Conservation (phyloP, 2,113 vertebrate genomes). For the Psilopsiagon aurifrons region DNA sequence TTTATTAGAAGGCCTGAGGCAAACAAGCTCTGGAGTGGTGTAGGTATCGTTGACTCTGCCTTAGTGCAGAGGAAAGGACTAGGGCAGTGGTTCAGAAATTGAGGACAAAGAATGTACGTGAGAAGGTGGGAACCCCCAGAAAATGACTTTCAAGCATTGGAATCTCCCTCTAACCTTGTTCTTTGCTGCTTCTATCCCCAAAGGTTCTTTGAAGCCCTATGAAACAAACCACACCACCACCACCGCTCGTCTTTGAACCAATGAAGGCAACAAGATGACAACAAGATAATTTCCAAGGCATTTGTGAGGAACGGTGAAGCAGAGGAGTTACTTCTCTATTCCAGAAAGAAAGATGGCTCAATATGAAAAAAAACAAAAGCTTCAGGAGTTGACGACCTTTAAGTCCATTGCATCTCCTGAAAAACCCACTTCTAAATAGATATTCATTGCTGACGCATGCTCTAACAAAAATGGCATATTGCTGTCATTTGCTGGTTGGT, state of each 20-base stretch:
- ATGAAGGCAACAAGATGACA: background rate
- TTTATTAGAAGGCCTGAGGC: conserved; percentile 31
- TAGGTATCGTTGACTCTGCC: background rate
- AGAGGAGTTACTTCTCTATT: background rate
- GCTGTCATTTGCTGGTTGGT: conserved; percentile 48
- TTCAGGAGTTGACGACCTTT: background rate
- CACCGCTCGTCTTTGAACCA: background rate
- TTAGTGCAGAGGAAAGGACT: background rate
- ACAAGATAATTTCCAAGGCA: background rate
- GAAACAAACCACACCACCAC: background rate
- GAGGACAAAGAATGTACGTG: background rate
- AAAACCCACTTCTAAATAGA: conserved; percentile 39
- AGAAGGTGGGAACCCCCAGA: background rate
- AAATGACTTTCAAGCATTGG: background rate
- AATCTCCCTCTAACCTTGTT: background rate
- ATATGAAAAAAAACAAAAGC: background rate
- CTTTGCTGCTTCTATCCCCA: background rate
- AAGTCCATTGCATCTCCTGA: background rate
- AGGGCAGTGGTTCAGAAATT: background rate
- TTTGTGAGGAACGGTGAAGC: background rate
- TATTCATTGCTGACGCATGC: conserved; percentile 4
- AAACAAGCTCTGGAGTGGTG: background rate
- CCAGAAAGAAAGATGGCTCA: background rate
- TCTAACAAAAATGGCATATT: conserved; percentile 28
- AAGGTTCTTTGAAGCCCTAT: background rate